Evolutionary conservation across 2,113 vertebrate species (phyloP).

Genomic region (Crotalus viridis): DNA sequence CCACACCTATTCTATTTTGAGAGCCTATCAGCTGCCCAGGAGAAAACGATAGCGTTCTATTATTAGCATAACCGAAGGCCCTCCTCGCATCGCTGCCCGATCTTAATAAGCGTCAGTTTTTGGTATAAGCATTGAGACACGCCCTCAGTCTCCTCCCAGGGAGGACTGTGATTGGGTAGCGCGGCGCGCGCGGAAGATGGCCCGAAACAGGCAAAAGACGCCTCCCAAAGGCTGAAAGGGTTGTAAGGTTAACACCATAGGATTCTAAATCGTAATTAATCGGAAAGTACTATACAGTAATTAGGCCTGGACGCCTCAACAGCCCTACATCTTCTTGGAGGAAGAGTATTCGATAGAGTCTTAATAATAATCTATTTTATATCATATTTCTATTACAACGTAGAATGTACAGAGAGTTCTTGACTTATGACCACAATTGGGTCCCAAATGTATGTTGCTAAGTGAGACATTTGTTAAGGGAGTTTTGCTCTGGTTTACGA

Average conservation of each 20-base stretch:
- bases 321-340: not conserved
- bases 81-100: not conserved
- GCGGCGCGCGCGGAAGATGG: not conserved
- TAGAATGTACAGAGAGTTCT: not conserved
- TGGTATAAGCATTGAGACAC: not conserved
- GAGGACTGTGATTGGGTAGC: not conserved
- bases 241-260: not conserved
- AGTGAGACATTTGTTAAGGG: not conserved
- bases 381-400: not conserved
- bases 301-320: not conserved
- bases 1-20: not conserved
- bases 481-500: not conserved
- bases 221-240: not conserved
- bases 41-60: not conserved
- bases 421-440: not conserved
- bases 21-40: not conserved
- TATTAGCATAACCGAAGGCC: conserved; percentile 5
- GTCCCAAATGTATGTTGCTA: not conserved
- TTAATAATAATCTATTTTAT: not conserved
- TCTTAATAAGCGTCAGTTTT: not conserved
- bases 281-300: not conserved
- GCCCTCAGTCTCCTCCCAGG: not conserved
- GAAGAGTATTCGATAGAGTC: not conserved
- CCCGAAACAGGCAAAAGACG: not conserved
- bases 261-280: not conserved